phyloP scores from a whole-genome alignment of 1,140 invertebrate species.

The Odontomachus brunneus region DNA sequence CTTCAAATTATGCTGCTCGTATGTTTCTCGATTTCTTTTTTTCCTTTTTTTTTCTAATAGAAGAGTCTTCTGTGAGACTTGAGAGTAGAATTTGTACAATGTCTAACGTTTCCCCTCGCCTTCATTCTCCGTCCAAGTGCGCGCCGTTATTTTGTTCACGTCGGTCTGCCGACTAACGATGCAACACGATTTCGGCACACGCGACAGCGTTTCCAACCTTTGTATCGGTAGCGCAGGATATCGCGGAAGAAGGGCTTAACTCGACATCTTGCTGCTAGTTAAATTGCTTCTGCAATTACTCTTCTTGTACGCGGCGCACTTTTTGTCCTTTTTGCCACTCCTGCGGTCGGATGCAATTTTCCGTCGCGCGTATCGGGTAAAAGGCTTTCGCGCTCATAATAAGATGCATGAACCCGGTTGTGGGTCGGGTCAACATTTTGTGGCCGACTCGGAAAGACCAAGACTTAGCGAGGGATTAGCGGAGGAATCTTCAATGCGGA shows the following conservation, averaged over 20 bases:
- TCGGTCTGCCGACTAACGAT: conserved; percentile 7
- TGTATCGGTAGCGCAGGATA: conserved; percentile 37
- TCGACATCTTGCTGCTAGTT: conserved; percentile 38
- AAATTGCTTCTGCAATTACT: conserved; percentile 54
- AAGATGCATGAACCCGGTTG: conserved; percentile 38
- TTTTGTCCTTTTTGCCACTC: conserved; percentile 25
- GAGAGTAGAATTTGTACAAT: too few relatives aligned
- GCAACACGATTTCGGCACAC: conserved; percentile 31
- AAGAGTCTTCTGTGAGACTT: too few relatives aligned
- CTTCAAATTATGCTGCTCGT: too few relatives aligned
- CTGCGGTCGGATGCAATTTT: conserved; percentile 35
- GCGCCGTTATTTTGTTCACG: not conserved
- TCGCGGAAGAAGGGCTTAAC: conserved; percentile 14
- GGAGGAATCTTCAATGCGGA: not conserved
- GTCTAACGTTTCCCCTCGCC: too few relatives aligned
- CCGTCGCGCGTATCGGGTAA: conserved; percentile 24
- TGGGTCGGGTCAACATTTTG: not conserved
- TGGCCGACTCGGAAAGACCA: not conserved
- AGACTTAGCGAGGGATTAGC: not conserved
- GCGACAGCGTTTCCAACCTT: conserved; percentile 21
- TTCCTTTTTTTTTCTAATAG: too few relatives aligned
- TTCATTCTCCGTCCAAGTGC: not conserved
- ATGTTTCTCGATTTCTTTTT: too few relatives aligned
- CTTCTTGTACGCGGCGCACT: conserved; percentile 38
- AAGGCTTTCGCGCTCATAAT: conserved; percentile 26